Base-by-base conservation (phyloP, 1,140 invertebrate genomes). In the Phymastichus coffea region DNA sequence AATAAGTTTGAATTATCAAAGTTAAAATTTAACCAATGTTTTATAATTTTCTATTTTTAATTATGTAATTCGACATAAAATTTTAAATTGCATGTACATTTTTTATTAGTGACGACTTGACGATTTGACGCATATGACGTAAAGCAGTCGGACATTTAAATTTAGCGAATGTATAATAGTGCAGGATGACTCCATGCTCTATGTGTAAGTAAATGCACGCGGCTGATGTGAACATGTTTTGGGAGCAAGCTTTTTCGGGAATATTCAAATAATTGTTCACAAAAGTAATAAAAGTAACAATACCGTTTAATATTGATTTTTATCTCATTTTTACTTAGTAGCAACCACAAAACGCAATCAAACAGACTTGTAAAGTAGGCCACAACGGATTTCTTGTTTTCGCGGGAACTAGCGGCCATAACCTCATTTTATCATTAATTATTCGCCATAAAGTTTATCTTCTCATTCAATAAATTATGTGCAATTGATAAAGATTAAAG, bases 361-460 rank as follows among this genome's bases (percentile, higher is more conserved):
- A n/a, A 19, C 8, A 33, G 3, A 46, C 22, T 33, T 30, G 30
- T 43, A 33, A 54, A 20, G 8, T 30, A 1, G n/a, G 4, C 9
- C 33, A 40, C 46, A 54, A 60, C 51, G 57, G 49, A 60, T 30
- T 54, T 48, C 43, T 51, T 51, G 43, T 54, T 60, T 60, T 60
- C 57, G 57, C 57, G 57, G 57, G 57, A 60, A 60, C 10, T 38
- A 9, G 15, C 35, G 51, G 53, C n/a, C 57, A 38, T 60, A 60
- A 60, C 57, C 57, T 60, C 37, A 9, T 14, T 33, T 14, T 4
- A 20, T 49, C 8, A n/a, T n/a, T n/a, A n/a, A n/a, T n/a, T n/a
- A n/a, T n/a, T n/a, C n/a, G 17, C 23, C 23, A 17, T 33, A 12
- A 19, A 41, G 25, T 51, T 43, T 12, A 35, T 35, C 14, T 9